A percentile compares a stretch with the other conserved stretches of the same genome.
These are phyloP conservation scores for Spialia ferax DNA, from an alignment of 2,888 invertebrate species.

Conservation along the genomic window DNA sequence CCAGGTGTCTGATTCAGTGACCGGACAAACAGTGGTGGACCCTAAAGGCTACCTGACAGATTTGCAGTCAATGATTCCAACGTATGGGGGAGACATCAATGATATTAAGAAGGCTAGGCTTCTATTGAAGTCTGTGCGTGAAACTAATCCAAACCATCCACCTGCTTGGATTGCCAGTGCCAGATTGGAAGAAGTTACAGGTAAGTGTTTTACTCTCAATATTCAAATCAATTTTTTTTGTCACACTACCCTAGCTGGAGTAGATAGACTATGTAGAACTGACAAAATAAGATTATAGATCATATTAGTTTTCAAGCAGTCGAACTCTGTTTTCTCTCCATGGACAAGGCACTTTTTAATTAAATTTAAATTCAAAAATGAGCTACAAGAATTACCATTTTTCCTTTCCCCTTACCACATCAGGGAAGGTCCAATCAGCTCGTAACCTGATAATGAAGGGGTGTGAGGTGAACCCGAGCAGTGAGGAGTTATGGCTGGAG, in stretches of 20 bases:
- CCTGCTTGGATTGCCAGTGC: constrained; percentile 99
- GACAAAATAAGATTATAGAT: no score
- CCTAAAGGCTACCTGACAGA: constrained; percentile 99
- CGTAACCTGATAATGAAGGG: constrained; percentile 99
- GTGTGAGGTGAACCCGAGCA: constrained; percentile 98
- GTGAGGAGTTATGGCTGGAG: constrained; percentile 99
- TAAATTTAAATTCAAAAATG: no score
- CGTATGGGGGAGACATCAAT: constrained; percentile 98
- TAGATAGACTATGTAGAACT: no score
- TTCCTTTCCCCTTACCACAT: neutral
- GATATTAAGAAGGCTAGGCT: constrained; percentile 99
- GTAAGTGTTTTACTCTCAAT: constrained; percentile 73
- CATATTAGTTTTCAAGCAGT: no score
- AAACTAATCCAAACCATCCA: constrained; percentile 99
- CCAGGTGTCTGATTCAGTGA: constrained; percentile 99
- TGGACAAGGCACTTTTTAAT: no score
- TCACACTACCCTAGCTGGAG: no score
- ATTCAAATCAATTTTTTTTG: no score
- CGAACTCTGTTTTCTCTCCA: no score
- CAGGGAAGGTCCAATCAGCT: constrained; percentile 96
- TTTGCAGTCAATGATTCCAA: constrained; percentile 99
- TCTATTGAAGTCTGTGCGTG: constrained; percentile 97
- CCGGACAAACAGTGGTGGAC: constrained; percentile 99
- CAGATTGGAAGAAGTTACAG: constrained; percentile 98
- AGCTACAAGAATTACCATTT: neutral